Evolutionary conservation across 2,113 vertebrate species (phyloP), one percentile per base, ranked within the genome.

Genomic region (Abramis brama): DNA sequence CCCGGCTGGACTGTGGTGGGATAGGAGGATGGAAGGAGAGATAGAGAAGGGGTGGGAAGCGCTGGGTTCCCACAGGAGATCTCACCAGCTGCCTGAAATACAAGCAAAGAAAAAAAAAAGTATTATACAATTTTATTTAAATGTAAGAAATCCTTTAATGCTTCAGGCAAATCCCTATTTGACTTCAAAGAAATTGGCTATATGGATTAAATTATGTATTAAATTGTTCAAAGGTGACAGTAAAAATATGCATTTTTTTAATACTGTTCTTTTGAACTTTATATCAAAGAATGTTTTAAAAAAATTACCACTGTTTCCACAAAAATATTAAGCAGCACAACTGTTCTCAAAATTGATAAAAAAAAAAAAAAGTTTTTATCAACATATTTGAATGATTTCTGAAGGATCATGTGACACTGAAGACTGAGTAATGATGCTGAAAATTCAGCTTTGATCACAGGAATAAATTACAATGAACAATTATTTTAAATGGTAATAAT

Each of bases 1-100:
- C 64, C 52, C 1, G 83, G 23, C 68, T 87, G 71, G 5, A n/a
- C 25, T 23, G 57, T 52, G 60, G 25, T 76, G 7, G 59, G 21
- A n/a, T 68, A 59, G n/a, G 77, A 68, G 59, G 83, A 70, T 45
- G 88, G 62, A 82, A 80, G 52, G 43, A 87, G 59, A 50, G 82
- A 83, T 12, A 83, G 79, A 6, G 88, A 89, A 6, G 86, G 88
- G 15, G 86, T 85, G 43, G 88, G 88, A 15, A 87, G 88, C 23
- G 73, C 88, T 1, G 88, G 79, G 59, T 87, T 86, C 23, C 88
- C 88, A 87, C 83, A 85, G 27, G 64, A 89, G 66, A 75, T 71
- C 66, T 87, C 88, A 15, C 76, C 83, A 13, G 79, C 83, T 19
- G 79, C 86, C 88, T 89, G 62, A 74, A 30, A 73, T 6, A 39